Base-by-base conservation (phyloP, 2,113 vertebrate genomes). In the Centropristis striata region DNA sequence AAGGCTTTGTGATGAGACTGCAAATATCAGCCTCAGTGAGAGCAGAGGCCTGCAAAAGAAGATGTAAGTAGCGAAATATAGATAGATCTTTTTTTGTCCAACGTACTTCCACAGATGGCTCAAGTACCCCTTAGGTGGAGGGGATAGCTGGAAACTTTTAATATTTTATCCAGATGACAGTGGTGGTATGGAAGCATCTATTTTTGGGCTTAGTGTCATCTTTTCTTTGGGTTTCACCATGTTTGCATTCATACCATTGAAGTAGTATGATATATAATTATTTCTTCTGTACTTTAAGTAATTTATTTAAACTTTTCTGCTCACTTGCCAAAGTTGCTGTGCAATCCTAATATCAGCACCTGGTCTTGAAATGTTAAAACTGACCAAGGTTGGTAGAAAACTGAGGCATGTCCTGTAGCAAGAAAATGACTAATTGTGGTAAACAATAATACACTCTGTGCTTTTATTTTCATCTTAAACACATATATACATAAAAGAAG, bases 21-120 rank as follows among this genome's bases (percentile, higher is more conserved):
- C 36, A 75, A 80, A 72, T 78, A 28, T 63, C 54, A 61, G 78
- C 16, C 36, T 60, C 16, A 78, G 18, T 73, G 54, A 27, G 23
- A 74, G n/a, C 21, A 28, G 14, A 86, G 42, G 39, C 21, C 18
- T 78, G 37, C 14, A 58, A 65, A 58, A 47, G 27, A 44, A 53
- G 4, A 5, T 44, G 1, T 47, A 18, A 21, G 23, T 18, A 71
- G 44, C 1, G 25, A 73, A 60, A 42, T 32, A 23, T 18, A 27
- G 10, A 37, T 11, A 46, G 25, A 36, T 2, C 5, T 5, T 16
- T 44, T 44, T 66, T 46, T 36, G 13, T 58, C 42, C 59, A 11
- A 18, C 8, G 8, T 18, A 20, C 36, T 53, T 32, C 14, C 1
- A 32, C 25, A 64, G 58, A 27, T 3, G 23, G 23, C 72, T 71